Evolutionary conservation across 2,888 invertebrate species (phyloP), one percentile per base, ranked within the genome.

Genomic region (Drosophila aldrichi): DNA sequence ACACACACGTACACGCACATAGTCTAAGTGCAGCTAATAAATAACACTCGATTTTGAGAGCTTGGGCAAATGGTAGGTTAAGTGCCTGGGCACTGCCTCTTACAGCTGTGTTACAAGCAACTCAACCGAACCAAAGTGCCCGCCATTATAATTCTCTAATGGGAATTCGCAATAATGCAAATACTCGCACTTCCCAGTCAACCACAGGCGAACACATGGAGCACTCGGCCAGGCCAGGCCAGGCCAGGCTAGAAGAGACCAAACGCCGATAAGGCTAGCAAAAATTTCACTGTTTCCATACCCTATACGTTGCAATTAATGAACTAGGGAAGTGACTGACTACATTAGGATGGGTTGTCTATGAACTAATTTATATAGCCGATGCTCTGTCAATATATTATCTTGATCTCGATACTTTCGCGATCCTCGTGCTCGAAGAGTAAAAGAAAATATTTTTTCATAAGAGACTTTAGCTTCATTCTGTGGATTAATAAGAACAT

Each of bases 141-240:
- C 82, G 38, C 62, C 67, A 89, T 89, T 83, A 87, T 55, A 85
- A 79, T 73, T 59, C 80, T 60, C 57, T 67, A 82, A 85, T 79
- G 86, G 76, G 67, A 48, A 77, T 67, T 76, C 66, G 60, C 70
- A 82, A 77, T 83, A 83, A 82, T 86, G 87, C 87, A 83, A 84
- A 84, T 76, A 81, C 78, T 74, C 69, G 74, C 60, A 77, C 74
- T 70, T 66, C 54, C 22, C 74, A 59, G 48, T 49, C 65, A 57
- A 63, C 60, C 61, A 18, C 52, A 34, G 57, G 54, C 22, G 52
- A 22, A 40, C 64, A 66, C 51, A 51, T 49, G 49, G 51, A 54
- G 44, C 55, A 41, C 46, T 46, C 44, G 59, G 38, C 61, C 60
- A 38, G 60, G 40, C 62, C 63, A 43, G 60, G 40, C 62, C 63